Evolutionary conservation across 1,140 invertebrate genomes (phyloP).

Genomic region (Drosophila neocordata): DNA sequence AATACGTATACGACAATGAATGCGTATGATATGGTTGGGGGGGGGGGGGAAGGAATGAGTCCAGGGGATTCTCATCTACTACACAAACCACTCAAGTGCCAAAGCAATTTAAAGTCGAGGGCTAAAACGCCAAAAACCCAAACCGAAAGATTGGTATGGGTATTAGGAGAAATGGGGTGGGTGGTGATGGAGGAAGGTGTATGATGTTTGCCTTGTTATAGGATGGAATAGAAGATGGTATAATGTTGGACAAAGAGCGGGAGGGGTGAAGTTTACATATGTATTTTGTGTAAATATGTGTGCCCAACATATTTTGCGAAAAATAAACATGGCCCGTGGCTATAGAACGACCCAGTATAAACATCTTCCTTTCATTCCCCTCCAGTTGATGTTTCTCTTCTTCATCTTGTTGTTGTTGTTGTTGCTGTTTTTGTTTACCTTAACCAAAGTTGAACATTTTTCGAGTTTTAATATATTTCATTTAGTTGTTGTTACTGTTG

Average conservation of each 20-base stretch:
- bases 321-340: conserved; percentile 73
- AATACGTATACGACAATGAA: too few relatives aligned
- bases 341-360: conserved; percentile 47
- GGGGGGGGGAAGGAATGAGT: too few relatives aligned
- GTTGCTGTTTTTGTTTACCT: conserved; percentile 24
- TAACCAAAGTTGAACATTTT: conserved; percentile 29
- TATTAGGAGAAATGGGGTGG: too few relatives aligned
- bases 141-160: too few relatives aligned
- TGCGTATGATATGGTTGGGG: too few relatives aligned
- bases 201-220: background rate
- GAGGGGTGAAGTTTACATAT: conserved; percentile 56
- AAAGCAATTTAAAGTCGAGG: conserved; percentile 77
- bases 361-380: conserved; percentile 30
- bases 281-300: conserved; percentile 76
- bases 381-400: background rate
- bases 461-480: conserved; percentile 20
- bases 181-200: too few relatives aligned
- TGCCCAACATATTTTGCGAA: conserved; percentile 75
- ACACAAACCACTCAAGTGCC: conserved; percentile 78
- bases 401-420: background rate
- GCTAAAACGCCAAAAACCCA: conserved; percentile 58
- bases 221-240: background rate
- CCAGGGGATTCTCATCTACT: background rate
- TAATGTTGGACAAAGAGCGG: background rate
- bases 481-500: conserved; percentile 17